Conservation (phyloP, 2,797 vertebrate genomes). For the Lutjanus campechanus region DNA sequence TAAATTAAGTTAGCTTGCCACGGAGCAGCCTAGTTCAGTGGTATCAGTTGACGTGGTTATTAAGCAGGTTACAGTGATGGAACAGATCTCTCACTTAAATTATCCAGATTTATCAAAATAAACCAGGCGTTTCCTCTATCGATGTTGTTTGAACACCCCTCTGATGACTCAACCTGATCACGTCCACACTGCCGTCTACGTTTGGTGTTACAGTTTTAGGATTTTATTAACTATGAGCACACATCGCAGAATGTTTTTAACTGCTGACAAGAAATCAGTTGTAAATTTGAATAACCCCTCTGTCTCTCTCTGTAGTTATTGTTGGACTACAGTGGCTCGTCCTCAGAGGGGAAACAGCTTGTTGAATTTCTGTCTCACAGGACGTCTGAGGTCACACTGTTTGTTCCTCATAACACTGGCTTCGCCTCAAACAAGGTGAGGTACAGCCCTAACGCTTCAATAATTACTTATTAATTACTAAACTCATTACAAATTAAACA, state of each 20-base stretch:
- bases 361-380: constrained; percentile 88
- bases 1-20: too few species aligned
- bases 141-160: too few species aligned
- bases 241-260: not conserved
- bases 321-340: constrained; percentile 87
- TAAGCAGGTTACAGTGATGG: too few species aligned
- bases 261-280: not conserved
- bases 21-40: too few species aligned
- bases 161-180: too few species aligned
- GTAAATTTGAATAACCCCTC: not conserved
- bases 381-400: constrained; percentile 89
- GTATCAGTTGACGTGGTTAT: too few species aligned
- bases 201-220: not conserved
- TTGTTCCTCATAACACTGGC: constrained; percentile 92
- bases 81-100: too few species aligned
- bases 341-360: constrained; percentile 86
- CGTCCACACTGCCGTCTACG: too few species aligned
- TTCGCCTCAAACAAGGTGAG: constrained; percentile 90
- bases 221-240: not conserved
- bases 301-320: constrained; percentile 83
- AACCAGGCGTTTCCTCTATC: too few species aligned
- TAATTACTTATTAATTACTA: not conserved
- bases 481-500: not conserved
- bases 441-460: not conserved
- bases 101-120: too few species aligned